phyloP scores from a whole-genome alignment of 23 tunicate species.

The Corella eumyota region DNA sequence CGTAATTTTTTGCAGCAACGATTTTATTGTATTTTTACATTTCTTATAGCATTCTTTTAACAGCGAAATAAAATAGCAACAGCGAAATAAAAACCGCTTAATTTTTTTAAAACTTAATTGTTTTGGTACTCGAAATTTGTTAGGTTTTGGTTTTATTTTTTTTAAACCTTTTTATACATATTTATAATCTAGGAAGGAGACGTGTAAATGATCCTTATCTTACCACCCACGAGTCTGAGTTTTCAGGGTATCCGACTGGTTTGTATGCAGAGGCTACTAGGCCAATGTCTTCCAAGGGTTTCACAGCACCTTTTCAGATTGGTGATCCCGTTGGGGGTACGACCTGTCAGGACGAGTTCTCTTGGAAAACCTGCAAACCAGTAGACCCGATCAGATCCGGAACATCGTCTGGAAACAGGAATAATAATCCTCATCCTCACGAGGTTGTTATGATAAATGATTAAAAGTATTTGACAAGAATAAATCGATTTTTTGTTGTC shows the following conservation, averaged over 20 bases:
- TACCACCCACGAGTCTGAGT: constrained; percentile 69
- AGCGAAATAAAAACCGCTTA: no score
- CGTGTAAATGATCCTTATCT: constrained; percentile 53
- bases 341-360: constrained; percentile 46
- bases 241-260: constrained; percentile 55
- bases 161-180: neutral
- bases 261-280: constrained; percentile 61
- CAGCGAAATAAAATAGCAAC: no score
- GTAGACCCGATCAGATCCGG: constrained; percentile 78
- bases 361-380: constrained; percentile 40
- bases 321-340: constrained; percentile 31
- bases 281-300: constrained; percentile 76
- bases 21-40: neutral
- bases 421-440: constrained; percentile 90
- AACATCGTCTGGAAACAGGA: constrained; percentile 68
- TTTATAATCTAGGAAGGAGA: constrained; percentile 12
- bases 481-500: neutral
- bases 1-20: no score
- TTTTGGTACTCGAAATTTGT: no score
- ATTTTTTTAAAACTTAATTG: no score
- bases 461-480: no score
- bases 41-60: neutral
- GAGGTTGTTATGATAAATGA: constrained; percentile 19
- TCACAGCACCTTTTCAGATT: constrained; percentile 24
- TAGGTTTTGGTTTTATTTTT: no score